Base-by-base conservation (phyloP, 1,140 invertebrate genomes). In the Atta colombica region DNA sequence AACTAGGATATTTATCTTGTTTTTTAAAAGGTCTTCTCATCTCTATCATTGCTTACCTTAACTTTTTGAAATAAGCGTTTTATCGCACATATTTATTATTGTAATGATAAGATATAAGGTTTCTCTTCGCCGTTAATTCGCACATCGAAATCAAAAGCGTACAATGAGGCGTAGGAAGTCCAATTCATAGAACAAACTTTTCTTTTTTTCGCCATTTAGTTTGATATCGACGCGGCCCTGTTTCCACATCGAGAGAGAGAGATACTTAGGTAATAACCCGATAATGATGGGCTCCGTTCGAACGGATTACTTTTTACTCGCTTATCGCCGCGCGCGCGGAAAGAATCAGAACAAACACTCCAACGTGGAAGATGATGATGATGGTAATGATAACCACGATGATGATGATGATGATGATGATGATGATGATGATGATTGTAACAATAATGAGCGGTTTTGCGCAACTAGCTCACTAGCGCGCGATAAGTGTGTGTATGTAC, bases 201-300 rank as follows among this genome's bases (percentile, higher is more conserved):
- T 66, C 77, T 86, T 89, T 90, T 87, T 75, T 69, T 75, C 77
- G 18, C 31, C 71, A 65, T 77, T 88, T 75, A 84, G 18, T 84
- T 90, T 87, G 60, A 80, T 78, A 90, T 77, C 81, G 74, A 66
- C 55, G 55, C 82, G 68, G 77, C 71, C 80, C 85, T 89, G 88
- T 92, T 93, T 90, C 91, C 69, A 91, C 84, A 81, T 88, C 87
- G 92, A 45, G 39, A 45, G 39, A 45, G 39, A 45, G 39, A 45
- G 39, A 92, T 94, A 93, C 93, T 94, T 94, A 94, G 92, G 93
- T 94, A 94, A 94, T 94, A 94, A 94, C 92, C 89, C 88, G 82
- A 89, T 94, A 93, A 94, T 94, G 89, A 94, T 63, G 88, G 92
- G 89, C 92, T 93, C 92, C 86, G 91, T 92, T 93, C 90, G 89